These are phyloP conservation scores for Ophiothrix spiculata DNA, from an alignment of 35 echinoderm and acorn worm genomes.

Conservation along the genomic window DNA sequence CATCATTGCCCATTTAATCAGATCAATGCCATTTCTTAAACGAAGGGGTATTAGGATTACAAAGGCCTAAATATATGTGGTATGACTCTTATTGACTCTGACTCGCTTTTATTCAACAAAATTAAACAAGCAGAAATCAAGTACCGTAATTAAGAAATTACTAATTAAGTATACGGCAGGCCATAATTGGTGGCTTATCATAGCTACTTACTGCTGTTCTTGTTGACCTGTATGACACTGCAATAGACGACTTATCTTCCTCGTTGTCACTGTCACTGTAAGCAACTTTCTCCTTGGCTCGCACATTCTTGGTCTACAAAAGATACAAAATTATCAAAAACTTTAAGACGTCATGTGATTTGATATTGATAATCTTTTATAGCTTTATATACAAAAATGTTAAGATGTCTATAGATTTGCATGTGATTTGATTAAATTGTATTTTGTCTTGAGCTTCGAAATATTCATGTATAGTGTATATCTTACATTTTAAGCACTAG, in stretches of 20 bases:
- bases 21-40: background rate
- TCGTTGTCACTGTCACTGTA: constrained; percentile 80
- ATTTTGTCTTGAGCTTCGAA: too few relatives aligned
- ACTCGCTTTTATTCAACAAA: background rate
- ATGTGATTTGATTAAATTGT: too few relatives aligned
- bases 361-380: too few relatives aligned
- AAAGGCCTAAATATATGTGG: background rate
- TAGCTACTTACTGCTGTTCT: constrained; percentile 79
- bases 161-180: background rate
- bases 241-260: constrained; percentile 50
- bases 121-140: background rate
- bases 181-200: background rate
- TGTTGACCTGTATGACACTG: constrained; percentile 79
- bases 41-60: background rate
- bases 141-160: background rate
- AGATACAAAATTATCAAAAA: constrained; percentile 19
- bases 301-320: constrained; percentile 68
- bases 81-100: too few relatives aligned
- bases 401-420: too few relatives aligned
- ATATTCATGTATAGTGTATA: too few relatives aligned
- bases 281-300: constrained; percentile 45
- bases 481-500: too few relatives aligned
- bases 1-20: background rate
- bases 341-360: too few relatives aligned
- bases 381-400: background rate